Conservation (phyloP, 2,888 invertebrate genomes). For the Nomada goodeniana region DNA sequence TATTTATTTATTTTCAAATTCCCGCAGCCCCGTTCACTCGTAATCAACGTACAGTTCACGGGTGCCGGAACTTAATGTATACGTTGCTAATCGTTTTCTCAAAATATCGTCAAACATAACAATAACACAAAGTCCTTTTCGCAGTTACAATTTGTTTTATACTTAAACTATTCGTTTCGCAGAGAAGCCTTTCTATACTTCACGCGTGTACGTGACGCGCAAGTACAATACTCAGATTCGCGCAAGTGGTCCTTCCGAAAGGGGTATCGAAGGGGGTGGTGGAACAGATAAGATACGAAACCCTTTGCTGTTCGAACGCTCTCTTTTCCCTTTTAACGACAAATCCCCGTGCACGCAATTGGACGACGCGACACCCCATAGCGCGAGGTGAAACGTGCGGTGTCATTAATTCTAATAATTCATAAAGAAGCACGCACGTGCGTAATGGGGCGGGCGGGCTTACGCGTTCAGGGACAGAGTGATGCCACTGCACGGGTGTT, state of each 20-base stretch:
- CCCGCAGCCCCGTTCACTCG: not conserved
- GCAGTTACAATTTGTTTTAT: too few species aligned
- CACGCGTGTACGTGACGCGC: too few species aligned
- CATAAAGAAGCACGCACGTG: conserved; percentile 82
- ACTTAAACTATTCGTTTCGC: too few species aligned
- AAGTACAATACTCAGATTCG: conserved; percentile 4
- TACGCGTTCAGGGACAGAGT: conserved; percentile 67
- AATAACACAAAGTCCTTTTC: too few species aligned
- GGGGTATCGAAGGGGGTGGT: not conserved
- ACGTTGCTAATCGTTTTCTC: too few species aligned
- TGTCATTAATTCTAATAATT: conserved; percentile 84
- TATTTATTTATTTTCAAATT: not conserved
- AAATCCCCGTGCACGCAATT: conserved; percentile 68
- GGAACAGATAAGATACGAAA: conserved; percentile 23
- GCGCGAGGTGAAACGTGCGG: conserved; percentile 77
- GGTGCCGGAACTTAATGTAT: too few species aligned
- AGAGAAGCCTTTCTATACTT: too few species aligned
- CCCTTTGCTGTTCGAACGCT: conserved; percentile 19
- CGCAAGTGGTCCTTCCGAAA: not conserved
- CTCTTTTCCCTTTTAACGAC: conserved; percentile 33
- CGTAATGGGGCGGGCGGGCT: conserved; percentile 73
- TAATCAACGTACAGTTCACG: not conserved
- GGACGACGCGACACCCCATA: conserved; percentile 73
- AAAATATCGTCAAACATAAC: too few species aligned
- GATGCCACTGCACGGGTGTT: conserved; percentile 74